Percentiles rank a stretch among this genome's conserved stretches.
phyloP scores from a whole-genome alignment of 2,797 vertebrate species.

The Holocentrus rufus region DNA sequence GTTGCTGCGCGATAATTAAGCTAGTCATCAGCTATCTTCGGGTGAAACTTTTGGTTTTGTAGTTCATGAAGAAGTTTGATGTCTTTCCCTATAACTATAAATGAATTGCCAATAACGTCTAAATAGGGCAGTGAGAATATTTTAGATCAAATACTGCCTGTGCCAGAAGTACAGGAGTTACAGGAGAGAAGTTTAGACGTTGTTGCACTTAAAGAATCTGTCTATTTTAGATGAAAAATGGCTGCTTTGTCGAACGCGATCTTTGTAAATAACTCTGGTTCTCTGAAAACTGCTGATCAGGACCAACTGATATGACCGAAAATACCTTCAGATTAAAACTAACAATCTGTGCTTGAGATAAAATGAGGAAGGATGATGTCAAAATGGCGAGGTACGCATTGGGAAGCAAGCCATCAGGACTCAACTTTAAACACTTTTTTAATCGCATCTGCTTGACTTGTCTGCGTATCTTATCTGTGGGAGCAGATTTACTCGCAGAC shows the following conservation, averaged over 20 bases:
- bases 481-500: slow-evolving; percentile 27
- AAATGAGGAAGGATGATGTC: neutral
- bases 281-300: slow-evolving; percentile 3
- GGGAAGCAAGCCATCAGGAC: neutral
- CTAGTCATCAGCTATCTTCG: slow-evolving; percentile 4
- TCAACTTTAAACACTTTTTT: neutral
- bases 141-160: slow-evolving; percentile 4
- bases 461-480: neutral
- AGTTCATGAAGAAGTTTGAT: slow-evolving; percentile 24
- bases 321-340: slow-evolving; percentile 23
- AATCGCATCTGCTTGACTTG: slow-evolving; percentile 27
- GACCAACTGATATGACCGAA: neutral
- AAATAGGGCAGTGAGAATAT: neutral
- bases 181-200: too few relatives aligned
- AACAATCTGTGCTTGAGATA: slow-evolving; percentile 11
- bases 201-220: neutral
- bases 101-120: slow-evolving; percentile 25
- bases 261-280: slow-evolving; percentile 3
- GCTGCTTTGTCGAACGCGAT: slow-evolving; percentile 18
- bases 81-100: slow-evolving; percentile 18
- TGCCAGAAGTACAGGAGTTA: too few relatives aligned
- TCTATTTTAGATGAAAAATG: slow-evolving; percentile 13
- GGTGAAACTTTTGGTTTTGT: slow-evolving; percentile 23
- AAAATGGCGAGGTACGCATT: neutral
- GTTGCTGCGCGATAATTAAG: slow-evolving; percentile 15